These are phyloP conservation scores for Stenopsyche tienmushanensis DNA, from an alignment of 1,140 invertebrate species.

Conservation along the genomic window DNA sequence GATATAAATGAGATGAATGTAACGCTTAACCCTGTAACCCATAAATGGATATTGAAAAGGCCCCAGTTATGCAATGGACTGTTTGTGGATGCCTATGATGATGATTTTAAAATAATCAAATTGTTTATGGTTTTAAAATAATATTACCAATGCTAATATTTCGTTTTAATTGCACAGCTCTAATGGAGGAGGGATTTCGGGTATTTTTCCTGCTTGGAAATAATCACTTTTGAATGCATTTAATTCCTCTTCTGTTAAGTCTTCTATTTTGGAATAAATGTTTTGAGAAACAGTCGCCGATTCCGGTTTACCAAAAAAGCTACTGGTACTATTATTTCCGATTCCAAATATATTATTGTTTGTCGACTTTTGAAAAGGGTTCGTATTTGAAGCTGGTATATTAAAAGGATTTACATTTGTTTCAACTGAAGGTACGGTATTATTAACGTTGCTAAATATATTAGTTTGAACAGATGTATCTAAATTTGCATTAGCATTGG, in stretches of 20 bases:
- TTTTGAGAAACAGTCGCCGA: neutral
- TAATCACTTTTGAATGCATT: conserved; percentile 44
- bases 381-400: neutral
- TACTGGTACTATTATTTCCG: conserved; percentile 13
- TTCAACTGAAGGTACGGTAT: neutral
- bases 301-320: conserved; percentile 1
- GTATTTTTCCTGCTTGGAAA: conserved; percentile 46
- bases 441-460: neutral
- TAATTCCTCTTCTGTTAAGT: conserved; percentile 44
- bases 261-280: conserved; percentile 47
- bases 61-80: no score
- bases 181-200: conserved; percentile 46
- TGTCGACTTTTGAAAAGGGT: conserved; percentile 18
- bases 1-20: no score
- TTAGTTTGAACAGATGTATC: neutral
- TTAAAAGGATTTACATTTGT: conserved; percentile 13
- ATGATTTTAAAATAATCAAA: no score
- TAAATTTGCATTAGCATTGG: conserved; percentile 17
- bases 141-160: conserved; percentile 40
- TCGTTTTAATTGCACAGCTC: conserved; percentile 5
- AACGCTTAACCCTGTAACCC: no score
- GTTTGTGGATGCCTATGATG: no score
- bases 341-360: conserved; percentile 14
- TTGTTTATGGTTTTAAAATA: no score
- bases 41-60: no score